phyloP scores from a whole-genome alignment of 2,888 invertebrate genomes.

The Drosophila lutescens region DNA sequence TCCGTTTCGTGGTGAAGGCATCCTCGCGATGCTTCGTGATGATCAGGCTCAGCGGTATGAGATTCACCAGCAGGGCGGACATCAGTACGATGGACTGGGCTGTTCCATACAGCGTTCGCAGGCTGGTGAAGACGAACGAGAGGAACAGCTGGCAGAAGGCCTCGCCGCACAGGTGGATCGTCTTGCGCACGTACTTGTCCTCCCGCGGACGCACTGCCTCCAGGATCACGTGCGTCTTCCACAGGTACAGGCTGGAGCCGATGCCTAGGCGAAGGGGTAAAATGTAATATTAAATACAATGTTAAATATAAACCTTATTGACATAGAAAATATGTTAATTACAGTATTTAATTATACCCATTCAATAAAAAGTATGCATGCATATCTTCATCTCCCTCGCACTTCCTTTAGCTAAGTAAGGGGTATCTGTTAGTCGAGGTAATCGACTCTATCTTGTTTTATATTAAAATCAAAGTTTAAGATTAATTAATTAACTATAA shows the following conservation, averaged over 20 bases:
- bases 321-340: no score
- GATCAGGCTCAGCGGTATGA: conserved; percentile 82
- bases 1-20: conserved; percentile 80
- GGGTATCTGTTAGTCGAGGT: no score
- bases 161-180: conserved; percentile 83
- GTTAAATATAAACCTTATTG: no score
- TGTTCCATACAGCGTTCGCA: conserved; percentile 83
- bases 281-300: background rate
- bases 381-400: no score
- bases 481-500: no score
- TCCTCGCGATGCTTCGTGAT: conserved; percentile 83
- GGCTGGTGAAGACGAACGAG: conserved; percentile 83
- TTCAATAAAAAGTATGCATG: no score
- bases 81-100: conserved; percentile 83
- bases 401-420: no score
- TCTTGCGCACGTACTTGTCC: conserved; percentile 83
- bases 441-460: no score
- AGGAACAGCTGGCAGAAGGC: conserved; percentile 84
- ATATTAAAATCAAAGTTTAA: no score
- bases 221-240: conserved; percentile 83
- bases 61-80: conserved; percentile 83
- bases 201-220: conserved; percentile 84
- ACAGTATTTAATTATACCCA: no score
- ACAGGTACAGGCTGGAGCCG: conserved; percentile 81
- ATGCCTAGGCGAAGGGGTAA: conserved; percentile 70